Percentiles rank a stretch among this genome's conserved stretches.
Conservation (phyloP, 2,797 vertebrate species). For the Craterocephalus amniculus region DNA sequence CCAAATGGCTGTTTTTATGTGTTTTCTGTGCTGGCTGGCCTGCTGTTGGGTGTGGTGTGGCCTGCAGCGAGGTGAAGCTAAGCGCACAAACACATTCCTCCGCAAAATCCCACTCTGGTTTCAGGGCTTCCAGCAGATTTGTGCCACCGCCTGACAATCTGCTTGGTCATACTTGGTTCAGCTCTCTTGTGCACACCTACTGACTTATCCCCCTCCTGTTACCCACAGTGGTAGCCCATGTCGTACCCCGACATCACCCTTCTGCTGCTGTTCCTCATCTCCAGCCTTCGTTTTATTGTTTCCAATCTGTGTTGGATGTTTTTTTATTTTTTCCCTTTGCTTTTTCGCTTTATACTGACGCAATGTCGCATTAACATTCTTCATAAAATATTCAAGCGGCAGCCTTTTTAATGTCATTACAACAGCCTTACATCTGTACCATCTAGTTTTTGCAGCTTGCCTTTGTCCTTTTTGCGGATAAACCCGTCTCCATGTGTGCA, state of each 20-base stretch:
- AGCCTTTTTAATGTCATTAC: neutral
- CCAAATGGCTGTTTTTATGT: conserved; percentile 77
- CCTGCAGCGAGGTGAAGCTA: conserved; percentile 77
- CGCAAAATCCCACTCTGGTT: conserved; percentile 57
- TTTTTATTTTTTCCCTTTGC: neutral
- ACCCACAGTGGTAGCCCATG: neutral
- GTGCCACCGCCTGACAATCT: conserved; percentile 11
- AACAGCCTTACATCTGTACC: neutral
- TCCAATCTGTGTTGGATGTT: conserved; percentile 24
- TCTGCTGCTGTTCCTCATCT: conserved; percentile 19
- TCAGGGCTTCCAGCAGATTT: conserved; percentile 28
- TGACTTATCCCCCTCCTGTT: conserved; percentile 34
- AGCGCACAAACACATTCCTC: conserved; percentile 79
- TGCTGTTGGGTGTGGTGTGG: conserved; percentile 76
- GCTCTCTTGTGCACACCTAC: conserved; percentile 14
- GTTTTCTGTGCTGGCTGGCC: conserved; percentile 74
- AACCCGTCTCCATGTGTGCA: neutral
- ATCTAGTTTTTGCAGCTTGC: neutral
- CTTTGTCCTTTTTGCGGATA: neutral
- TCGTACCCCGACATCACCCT: conserved; percentile 12
- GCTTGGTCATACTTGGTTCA: neutral
- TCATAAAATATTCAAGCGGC: neutral
- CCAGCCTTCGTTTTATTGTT: conserved; percentile 33
- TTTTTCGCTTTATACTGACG: neutral
- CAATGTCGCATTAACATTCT: neutral